These are phyloP conservation scores for Eira barbara DNA, from an alignment of 2,113 vertebrate species.

Conservation along the genomic window DNA sequence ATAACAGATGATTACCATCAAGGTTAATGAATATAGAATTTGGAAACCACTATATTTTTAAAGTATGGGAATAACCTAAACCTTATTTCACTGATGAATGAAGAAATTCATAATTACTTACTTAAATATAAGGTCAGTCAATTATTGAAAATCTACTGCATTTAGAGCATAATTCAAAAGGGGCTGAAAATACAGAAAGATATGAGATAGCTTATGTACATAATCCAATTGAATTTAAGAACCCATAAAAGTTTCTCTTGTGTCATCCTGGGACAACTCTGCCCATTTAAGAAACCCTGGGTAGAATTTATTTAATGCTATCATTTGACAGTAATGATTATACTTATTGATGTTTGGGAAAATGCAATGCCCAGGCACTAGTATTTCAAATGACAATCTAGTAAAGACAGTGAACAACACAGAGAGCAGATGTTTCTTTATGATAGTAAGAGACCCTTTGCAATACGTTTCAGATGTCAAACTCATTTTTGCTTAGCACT, in stretches of 20 bases:
- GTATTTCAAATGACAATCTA: neutral
- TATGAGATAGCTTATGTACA: neutral
- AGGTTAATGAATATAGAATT: neutral
- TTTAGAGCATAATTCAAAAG: neutral
- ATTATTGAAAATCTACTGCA: neutral
- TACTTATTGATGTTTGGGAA: neutral
- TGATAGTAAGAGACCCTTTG: neutral
- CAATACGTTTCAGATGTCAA: conserved; percentile 35
- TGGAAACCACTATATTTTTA: neutral
- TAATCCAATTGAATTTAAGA: neutral
- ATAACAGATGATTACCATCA: neutral
- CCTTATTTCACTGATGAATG: neutral
- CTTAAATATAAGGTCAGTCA: neutral
- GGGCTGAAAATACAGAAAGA: neutral
- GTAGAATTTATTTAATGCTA: neutral
- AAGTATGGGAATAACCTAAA: neutral
- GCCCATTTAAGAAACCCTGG: neutral
- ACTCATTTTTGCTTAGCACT: conserved; percentile 25
- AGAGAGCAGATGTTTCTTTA: conserved; percentile 32
- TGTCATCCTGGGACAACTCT: neutral
- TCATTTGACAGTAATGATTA: neutral
- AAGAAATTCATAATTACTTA: neutral
- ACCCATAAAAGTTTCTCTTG: neutral
- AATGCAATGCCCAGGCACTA: neutral
- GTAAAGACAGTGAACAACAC: neutral